Base-by-base conservation (phyloP, 2,888 invertebrate species). In the Luperina nickerlii region DNA sequence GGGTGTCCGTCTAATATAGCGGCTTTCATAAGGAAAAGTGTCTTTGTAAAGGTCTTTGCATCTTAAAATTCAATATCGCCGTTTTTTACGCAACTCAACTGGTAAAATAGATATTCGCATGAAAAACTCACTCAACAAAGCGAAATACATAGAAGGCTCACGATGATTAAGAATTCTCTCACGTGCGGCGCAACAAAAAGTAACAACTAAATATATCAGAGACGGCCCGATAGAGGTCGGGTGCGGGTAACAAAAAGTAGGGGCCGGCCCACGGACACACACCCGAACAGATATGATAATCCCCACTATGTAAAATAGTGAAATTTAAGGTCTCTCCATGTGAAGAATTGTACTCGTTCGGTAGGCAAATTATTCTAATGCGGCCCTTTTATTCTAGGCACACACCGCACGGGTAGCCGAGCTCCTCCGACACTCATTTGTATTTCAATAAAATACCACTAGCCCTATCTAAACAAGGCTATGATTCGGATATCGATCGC, bases 261-360 rank as follows among this genome's bases (percentile, higher is more conserved):
- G 96, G 94, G 90, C 92, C 90, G 90, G 79, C 87, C 83, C 86
- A 88, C 90, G 92, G 94, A 94, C 92, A 94, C 93, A 94, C 94
- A 93, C 95, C 94, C 96, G 94, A 91, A 91, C 95, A 95, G 96
- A 96, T 96, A 97, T 97, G 96, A 96, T 97, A 96, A 96, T 96
- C 96, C 96, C 94, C 90, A 95, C 95, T 96, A 97, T 96, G 96
- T 96, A 97, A 96, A 97, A 96, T 97, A 97, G 97, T 96, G 94
- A 96, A 97, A 96, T 97, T 96, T 96, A 96, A 96, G 96, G 96
- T 93, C 96, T 95, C 93, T 96, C 95, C 96, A 96, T 96, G 96
- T 97, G 96, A 97, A 97, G 96, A 96, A 97, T 96, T 96, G 96
- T 95, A 95, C 93, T 94, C 94, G 95, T 95, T 96, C 94, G 92